Percentiles rank a stretch among this genome's conserved stretches.
Conservation (phyloP, 2,888 invertebrate genomes). For the Drosophila meridionalis region DNA sequence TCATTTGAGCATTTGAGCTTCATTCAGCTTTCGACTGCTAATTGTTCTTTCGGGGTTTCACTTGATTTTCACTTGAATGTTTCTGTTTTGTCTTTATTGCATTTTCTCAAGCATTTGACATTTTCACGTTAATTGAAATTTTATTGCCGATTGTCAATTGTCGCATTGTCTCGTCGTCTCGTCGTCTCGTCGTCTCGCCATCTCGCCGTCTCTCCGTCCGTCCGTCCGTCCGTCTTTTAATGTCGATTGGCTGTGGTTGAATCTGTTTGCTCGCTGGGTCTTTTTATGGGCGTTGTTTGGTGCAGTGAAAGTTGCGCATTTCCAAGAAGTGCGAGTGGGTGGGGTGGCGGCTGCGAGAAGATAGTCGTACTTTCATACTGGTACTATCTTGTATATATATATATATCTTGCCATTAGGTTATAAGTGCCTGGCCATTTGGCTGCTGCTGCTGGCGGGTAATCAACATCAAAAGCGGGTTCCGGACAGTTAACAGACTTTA, state of each 20-base stretch:
- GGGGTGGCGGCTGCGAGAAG: background rate
- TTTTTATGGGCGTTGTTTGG: slow-evolving; percentile 70
- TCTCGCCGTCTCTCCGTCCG: background rate
- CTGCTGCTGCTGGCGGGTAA: slow-evolving; percentile 22
- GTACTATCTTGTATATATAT: slow-evolving; percentile 33
- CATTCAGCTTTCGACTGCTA: background rate
- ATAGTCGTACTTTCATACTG: slow-evolving; percentile 33
- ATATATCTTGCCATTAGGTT: slow-evolving; percentile 54
- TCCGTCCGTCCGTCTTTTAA: slow-evolving; percentile 12
- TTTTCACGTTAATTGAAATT: slow-evolving; percentile 68
- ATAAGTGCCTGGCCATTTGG: slow-evolving; percentile 57
- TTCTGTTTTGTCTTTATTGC: slow-evolving; percentile 27
- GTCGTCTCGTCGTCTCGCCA: background rate
- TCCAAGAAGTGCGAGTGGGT: slow-evolving; percentile 56
- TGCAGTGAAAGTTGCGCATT: slow-evolving; percentile 69
- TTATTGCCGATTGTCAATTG: slow-evolving; percentile 75
- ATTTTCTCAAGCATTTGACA: slow-evolving; percentile 45
- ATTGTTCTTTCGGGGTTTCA: slow-evolving; percentile 28
- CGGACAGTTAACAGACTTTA: slow-evolving; percentile 48
- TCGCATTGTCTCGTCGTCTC: slow-evolving; percentile 25
- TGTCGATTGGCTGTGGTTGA: slow-evolving; percentile 21
- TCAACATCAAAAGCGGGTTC: slow-evolving; percentile 61
- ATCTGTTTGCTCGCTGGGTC: slow-evolving; percentile 33
- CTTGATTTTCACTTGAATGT: slow-evolving; percentile 40
- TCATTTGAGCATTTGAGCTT: background rate